Base-by-base conservation (phyloP, 2,888 invertebrate species). In the Salticus scenicus region DNA sequence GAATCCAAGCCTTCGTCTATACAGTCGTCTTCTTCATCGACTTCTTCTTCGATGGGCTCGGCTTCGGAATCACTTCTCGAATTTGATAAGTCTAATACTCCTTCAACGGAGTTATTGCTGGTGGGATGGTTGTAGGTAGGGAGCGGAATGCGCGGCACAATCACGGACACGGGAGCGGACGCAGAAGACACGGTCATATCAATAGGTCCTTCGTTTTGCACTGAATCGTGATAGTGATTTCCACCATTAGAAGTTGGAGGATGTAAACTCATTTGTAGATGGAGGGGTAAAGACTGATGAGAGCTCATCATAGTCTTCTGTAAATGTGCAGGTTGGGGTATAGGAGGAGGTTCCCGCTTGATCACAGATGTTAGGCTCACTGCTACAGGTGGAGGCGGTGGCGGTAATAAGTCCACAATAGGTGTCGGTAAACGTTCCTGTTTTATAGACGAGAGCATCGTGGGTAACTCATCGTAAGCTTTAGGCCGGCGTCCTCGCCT, bases 401-500 rank as follows among this genome's bases (percentile, higher is more conserved):
- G 83, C 66, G 14, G 80, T 8, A 71, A 63, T 17, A 64, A 84
- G 17, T 78, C 75, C 8, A 66, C 47, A 37, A 79, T 63, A 24
- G 82, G 70, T 5, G 87, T 41, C 4, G 87, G 47, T 37, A 84
- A 70, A 14, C 75, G 74, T 31, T 83, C 87, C 42, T 84, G 70
- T 14, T 67, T 51, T 17, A 83, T 70, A 0, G 83, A 79, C 5
- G 83, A 71, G 1, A 80, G 76, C 14, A 85, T 64, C 24, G 84
- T 74, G 8, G 83, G 77, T 20, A 85, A 67, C 63, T 77, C 78
- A 24, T 88, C 88, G 72, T 88, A 89, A 0, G 88, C 89, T 71
- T 87, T 88, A 8, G 89, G 89, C 30, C 89, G 72, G 8, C 89
- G 88, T 5, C 89, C 89, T 27, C 89, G 84, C 20, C 89, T 76